A percentile compares a stretch with the other conserved stretches of the same genome.
Conservation (phyloP, 2,797 vertebrate genomes). For the Psittacula derbiana region DNA sequence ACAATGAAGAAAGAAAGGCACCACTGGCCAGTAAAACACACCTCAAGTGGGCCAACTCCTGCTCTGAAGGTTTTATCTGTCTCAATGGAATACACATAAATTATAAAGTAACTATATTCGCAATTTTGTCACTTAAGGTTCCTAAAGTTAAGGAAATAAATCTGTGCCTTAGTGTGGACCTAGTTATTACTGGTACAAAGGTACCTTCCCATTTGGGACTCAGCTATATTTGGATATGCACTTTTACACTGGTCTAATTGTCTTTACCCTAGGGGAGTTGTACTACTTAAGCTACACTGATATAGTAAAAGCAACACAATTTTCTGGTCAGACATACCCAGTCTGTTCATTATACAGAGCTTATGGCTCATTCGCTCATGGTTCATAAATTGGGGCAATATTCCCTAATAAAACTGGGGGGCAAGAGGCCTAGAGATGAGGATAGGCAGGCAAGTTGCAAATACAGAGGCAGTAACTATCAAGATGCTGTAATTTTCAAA, state of each 20-base stretch:
- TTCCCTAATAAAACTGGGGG: neutral
- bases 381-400: conserved; percentile 23
- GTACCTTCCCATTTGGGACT: neutral
- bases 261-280: conserved; percentile 55
- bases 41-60: neutral
- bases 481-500: neutral
- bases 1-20: neutral
- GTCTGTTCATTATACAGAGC: neutral
- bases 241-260: conserved; percentile 63
- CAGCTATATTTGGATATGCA: conserved; percentile 51
- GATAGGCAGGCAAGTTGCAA: neutral
- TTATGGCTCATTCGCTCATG: conserved; percentile 3
- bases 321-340: conserved; percentile 35
- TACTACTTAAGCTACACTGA: conserved; percentile 52
- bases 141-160: conserved; percentile 19
- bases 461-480: neutral
- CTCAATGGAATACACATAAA: neutral
- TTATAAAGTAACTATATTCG: neutral
- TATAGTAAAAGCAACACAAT: conserved; percentile 34
- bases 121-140: conserved; percentile 1
- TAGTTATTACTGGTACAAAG: conserved; percentile 48
- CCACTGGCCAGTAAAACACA: neutral
- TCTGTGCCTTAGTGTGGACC: conserved; percentile 28
- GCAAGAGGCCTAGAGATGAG: neutral
- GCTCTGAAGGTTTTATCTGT: neutral